A percentile compares a stretch with the other conserved stretches of the same genome.
phyloP scores from a whole-genome alignment of 2,797 vertebrate genomes.

The Austrolebias charrua region DNA sequence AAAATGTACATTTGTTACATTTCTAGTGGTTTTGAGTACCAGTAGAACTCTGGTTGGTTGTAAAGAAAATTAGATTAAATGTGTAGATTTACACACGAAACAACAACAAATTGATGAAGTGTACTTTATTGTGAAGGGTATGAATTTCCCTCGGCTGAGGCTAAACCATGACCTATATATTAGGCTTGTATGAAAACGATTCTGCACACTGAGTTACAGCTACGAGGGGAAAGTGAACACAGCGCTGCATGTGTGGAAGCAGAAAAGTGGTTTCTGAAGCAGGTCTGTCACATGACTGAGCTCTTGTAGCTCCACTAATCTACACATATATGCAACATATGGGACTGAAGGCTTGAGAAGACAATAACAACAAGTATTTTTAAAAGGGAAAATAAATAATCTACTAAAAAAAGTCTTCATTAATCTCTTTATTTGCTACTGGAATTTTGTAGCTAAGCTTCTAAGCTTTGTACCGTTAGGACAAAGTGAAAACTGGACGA shows the following conservation, averaged over 20 bases:
- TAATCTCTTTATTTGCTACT: conserved; percentile 49
- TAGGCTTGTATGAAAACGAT: neutral
- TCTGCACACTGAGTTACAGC: conserved; percentile 28
- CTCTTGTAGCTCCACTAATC: conserved; percentile 41
- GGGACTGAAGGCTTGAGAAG: conserved; percentile 35
- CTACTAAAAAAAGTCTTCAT: conserved; percentile 30
- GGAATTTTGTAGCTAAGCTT: conserved; percentile 13
- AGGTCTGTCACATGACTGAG: conserved; percentile 46
- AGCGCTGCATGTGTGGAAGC: conserved; percentile 8
- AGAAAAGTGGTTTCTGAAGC: conserved; percentile 41
- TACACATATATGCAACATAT: conserved; percentile 24
- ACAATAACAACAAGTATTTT: conserved; percentile 27
- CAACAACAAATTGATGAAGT: neutral
- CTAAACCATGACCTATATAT: neutral
- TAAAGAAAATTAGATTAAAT: neutral
- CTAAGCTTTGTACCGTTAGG: conserved; percentile 22
- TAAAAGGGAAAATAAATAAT: conserved; percentile 19
- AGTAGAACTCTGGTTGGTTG: too few species aligned
- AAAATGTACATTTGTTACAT: too few species aligned
- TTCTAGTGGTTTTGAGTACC: too few species aligned
- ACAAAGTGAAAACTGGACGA: neutral
- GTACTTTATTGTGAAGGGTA: neutral
- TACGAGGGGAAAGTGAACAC: conserved; percentile 7
- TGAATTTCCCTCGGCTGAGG: neutral
- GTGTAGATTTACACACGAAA: neutral